These are phyloP conservation scores for Podocnemis expansa DNA, from an alignment of 2,113 vertebrate species.

Conservation along the genomic window DNA sequence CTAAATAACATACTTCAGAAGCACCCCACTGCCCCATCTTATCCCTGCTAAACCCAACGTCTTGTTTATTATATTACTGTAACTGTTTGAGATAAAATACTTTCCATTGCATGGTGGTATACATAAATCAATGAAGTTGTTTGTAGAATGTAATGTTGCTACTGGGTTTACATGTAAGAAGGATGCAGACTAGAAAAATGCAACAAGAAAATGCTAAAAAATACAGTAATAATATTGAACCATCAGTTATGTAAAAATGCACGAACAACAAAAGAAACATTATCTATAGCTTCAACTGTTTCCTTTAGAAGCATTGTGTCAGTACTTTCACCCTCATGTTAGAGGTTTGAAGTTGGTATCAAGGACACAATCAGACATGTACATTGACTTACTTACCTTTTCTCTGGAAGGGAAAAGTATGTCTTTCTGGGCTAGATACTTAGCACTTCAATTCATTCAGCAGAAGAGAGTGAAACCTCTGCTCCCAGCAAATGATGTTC, in stretches of 20 bases:
- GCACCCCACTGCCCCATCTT: neutral
- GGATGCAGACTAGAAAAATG: neutral
- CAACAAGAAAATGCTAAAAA: neutral
- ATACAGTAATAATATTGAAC: neutral
- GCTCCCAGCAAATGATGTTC: slow-evolving; percentile 8
- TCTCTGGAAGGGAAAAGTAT: neutral
- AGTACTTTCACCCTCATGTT: neutral
- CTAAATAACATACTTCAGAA: neutral
- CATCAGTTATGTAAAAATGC: neutral
- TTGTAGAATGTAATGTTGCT: neutral
- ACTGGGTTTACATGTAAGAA: neutral
- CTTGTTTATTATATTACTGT: neutral
- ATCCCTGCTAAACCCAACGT: neutral
- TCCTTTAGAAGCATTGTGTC: neutral
- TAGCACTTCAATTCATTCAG: neutral
- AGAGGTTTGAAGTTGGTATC: neutral
- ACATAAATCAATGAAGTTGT: neutral
- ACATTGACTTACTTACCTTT: neutral
- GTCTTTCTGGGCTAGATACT: neutral
- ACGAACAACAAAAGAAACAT: neutral
- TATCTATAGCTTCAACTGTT: neutral
- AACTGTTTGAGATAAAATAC: neutral
- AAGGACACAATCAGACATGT: neutral
- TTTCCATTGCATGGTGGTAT: neutral
- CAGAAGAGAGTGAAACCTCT: neutral